Percentiles rank a stretch among this genome's conserved stretches.
Conservation (phyloP, 2,888 invertebrate species). For the Noctua comes region DNA sequence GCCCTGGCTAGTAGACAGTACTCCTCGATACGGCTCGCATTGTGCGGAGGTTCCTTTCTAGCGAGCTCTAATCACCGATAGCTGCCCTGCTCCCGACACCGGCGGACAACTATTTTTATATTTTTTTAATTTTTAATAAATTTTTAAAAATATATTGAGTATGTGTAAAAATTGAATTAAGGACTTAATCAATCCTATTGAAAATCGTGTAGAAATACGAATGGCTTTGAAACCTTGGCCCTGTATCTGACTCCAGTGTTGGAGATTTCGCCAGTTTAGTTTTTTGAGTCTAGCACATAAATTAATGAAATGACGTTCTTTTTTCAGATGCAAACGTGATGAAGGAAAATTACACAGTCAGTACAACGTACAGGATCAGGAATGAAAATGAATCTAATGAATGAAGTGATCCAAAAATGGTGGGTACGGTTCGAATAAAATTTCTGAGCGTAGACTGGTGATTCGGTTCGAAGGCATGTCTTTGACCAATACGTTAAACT, state of each 20-base stretch:
- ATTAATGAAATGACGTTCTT: background rate
- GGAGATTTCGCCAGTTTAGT: too few relatives aligned
- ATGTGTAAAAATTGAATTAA: background rate
- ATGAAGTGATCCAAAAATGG: background rate
- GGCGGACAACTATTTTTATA: too few relatives aligned
- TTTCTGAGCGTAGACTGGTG: background rate
- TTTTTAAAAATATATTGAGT: background rate
- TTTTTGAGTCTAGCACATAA: background rate
- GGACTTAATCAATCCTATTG: background rate
- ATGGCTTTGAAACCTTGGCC: background rate
- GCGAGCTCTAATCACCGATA: background rate
- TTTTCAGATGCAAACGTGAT: slow-evolving; percentile 7
- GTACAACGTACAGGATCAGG: background rate
- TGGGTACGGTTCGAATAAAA: background rate
- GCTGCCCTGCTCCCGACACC: background rate
- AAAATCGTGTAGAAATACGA: background rate
- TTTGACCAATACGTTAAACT: background rate
- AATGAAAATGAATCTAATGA: background rate
- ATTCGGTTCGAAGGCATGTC: too few relatives aligned
- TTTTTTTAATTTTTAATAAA: too few relatives aligned
- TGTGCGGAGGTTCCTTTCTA: background rate
- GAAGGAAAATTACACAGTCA: background rate
- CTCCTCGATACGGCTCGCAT: background rate
- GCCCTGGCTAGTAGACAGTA: background rate
- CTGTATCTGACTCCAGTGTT: background rate